Base-by-base conservation (phyloP, 2,888 invertebrate genomes). In the Hartigia nigra region DNA sequence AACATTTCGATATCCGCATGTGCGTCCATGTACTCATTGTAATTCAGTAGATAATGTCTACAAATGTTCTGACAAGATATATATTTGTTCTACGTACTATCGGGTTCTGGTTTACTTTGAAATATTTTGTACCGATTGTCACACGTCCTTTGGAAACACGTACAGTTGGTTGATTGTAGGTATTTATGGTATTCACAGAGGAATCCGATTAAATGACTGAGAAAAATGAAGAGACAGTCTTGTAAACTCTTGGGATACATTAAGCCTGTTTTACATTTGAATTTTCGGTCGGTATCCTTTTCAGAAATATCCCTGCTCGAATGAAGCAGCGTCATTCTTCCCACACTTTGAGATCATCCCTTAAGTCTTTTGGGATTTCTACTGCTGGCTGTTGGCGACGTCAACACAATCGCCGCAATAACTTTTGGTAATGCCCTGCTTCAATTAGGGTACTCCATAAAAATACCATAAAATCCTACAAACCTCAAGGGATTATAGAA, bases 371-470 rank as follows among this genome's bases (percentile, higher is more conserved):
- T 34, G 31, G 72, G 31, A 72, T 72, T 34, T 72, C 72, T 9
- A 32, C 72, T 31, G 72, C 4, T 12, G 4, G 72, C 34, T 31
- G 31, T 34, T 34, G 23, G 23, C 72, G 4, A 72, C 72, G 72
- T 69, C 70, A 78, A 76, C 76, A 72, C 70, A 76, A 37, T n/a
- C 76, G 72, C 39, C 78, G 78, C 70, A 76, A 34, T 78, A 75
- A 36, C 70, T 70, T 74, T 31, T 32, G n/a, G 75, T 78, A 76
- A 78, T 76, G 76, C 70, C 75, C 75, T 75, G 72, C 34, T 78
- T 78, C 78, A 78, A 78, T 78, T 78, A 78, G 78, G 78, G 39
- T 76, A 76, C 76, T 78, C 78, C 75, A 78, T 78, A 78, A 78
- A 78, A 78, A 76, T 78, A 69, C 78, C 39, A 78, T 78, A 76